Evolutionary conservation across 2,113 vertebrate species (phyloP), one percentile per base, ranked within the genome.

Genomic region (Ammodramus savannarum): DNA sequence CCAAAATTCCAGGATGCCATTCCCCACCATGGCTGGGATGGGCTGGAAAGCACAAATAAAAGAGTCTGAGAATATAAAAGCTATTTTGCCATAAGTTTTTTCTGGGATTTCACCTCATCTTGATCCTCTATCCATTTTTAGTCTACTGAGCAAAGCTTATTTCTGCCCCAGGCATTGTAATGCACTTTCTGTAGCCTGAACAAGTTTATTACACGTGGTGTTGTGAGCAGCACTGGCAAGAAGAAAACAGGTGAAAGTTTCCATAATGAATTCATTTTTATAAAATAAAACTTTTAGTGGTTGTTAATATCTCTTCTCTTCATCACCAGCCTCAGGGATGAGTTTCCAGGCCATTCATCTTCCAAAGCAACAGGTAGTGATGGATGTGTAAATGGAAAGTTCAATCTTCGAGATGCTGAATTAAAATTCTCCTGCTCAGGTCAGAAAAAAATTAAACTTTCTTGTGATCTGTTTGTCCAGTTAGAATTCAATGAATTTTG

Each of bases 121-220:
- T 41, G 16, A 15, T 46, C 44, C 21, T 73, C 16, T 39, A 21
- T 7, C 19, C 68, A 6, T 21, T 51, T 12, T 29, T 29, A 72
- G 5, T 55, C 39, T 81, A 25, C 32, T 39, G 43, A 68, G 21
- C 13, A 80, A 91, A 86, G 9, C 20, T 46, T 13, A 7, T 29
- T 55, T 65, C 44, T 89, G 12, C 34, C 36, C 43, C 63, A 57
- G 11, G 12, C 36, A 13, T 8, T 57, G 34, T 7, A 51, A 65
- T 1, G 3, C 3, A 4, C 6, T 86, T 84, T 59, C 52, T 51
- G 11, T 11, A 39, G 8, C 36, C 79, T 19, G 44, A 52, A 27
- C 2, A 11, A 48, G 11, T 43, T 85, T 62, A n/a, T 78, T 41
- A 25, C 8, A 25, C 2, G 0, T 0, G 6, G 3, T 18, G 9